A percentile compares a stretch with the other conserved stretches of the same genome.
Evolutionary conservation across 2,113 vertebrate species (phyloP).

Genomic region (Fregetta grallaria): DNA sequence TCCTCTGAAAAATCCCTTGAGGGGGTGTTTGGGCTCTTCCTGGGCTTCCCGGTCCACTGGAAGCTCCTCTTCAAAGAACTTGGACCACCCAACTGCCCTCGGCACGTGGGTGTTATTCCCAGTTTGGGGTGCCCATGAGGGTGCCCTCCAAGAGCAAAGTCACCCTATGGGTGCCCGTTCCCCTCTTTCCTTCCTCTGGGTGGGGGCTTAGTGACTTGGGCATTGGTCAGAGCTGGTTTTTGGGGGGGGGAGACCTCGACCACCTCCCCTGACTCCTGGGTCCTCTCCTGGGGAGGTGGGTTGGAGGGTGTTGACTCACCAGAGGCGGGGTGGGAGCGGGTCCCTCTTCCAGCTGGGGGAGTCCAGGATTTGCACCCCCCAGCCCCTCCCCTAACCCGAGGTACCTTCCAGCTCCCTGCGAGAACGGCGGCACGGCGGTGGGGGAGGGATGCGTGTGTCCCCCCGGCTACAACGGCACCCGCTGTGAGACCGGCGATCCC

Average conservation of each 20-base stretch:
- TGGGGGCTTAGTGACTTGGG: background rate
- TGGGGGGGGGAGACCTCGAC: background rate
- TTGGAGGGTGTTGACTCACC: background rate
- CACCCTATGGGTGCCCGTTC: background rate
- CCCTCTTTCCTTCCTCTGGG: background rate
- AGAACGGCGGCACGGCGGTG: background rate
- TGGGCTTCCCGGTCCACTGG: background rate
- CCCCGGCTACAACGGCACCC: background rate
- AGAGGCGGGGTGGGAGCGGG: background rate
- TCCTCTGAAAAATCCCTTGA: background rate
- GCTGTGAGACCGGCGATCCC: fast-evolving
- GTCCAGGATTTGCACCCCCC: no score
- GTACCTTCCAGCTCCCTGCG: background rate
- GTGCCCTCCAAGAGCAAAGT: background rate
- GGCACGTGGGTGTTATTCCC: background rate
- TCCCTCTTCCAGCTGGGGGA: background rate
- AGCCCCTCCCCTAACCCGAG: background rate
- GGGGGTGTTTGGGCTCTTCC: background rate
- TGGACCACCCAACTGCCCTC: background rate
- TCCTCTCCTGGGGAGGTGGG: background rate
- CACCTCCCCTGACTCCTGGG: background rate
- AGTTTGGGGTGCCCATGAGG: background rate
- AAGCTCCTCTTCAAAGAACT: background rate
- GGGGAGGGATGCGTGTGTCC: background rate
- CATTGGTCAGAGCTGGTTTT: background rate